These are phyloP conservation scores for Stigmatopora argus DNA, from an alignment of 2,113 vertebrate species.

Conservation along the genomic window DNA sequence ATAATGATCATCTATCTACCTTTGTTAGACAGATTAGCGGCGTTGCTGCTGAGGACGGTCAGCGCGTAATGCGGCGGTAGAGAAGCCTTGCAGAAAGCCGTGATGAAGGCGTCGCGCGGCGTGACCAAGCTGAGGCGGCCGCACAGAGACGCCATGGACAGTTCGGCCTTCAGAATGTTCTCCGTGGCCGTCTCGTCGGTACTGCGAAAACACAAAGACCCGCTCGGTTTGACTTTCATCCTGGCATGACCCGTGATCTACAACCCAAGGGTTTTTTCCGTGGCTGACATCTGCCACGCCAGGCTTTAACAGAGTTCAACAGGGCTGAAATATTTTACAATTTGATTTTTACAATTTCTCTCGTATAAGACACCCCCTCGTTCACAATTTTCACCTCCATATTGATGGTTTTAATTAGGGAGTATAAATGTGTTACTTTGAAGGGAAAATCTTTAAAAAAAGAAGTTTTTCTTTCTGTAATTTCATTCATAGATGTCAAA, in stretches of 20 bases:
- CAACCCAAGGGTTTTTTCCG: too few species aligned
- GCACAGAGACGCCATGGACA: slow-evolving; percentile 93
- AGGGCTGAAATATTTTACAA: background rate
- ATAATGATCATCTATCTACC: slow-evolving; percentile 57
- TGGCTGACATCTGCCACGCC: background rate
- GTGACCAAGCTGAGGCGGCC: slow-evolving; percentile 89
- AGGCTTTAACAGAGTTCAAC: background rate
- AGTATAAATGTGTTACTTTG: too few species aligned
- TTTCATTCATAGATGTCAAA: too few species aligned
- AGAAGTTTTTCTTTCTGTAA: too few species aligned
- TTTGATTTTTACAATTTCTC: too few species aligned
- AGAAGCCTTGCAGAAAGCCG: slow-evolving; percentile 96
- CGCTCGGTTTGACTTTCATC: too few species aligned
- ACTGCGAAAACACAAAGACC: slow-evolving; percentile 53
- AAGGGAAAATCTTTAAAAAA: too few species aligned
- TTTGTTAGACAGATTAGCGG: slow-evolving; percentile 81
- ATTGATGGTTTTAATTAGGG: too few species aligned
- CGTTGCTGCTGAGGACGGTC: slow-evolving; percentile 82
- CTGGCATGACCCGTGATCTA: background rate
- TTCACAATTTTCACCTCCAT: too few species aligned
- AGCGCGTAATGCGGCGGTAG: slow-evolving; percentile 95
- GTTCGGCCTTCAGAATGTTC: slow-evolving; percentile 95
- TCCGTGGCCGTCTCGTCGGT: slow-evolving; percentile 96
- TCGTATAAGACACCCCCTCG: too few species aligned
- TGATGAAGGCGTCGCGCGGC: slow-evolving; percentile 96